phyloP scores from a whole-genome alignment of 1,140 invertebrate genomes.

The honey bee (Apis mellifera) region Amel_HAv3.1 CM009936.2:3917001-3917500 shows the following conservation, averaged over 20 bases:
- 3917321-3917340: constrained; percentile 52
- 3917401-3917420: constrained; percentile 57
- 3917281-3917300: constrained; percentile 41
- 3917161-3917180: constrained; percentile 47
- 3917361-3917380: constrained; percentile 41
- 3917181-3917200: neutral
- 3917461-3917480: constrained; percentile 31
- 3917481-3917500: neutral
- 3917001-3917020: too few species aligned
- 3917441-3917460: constrained; percentile 59
- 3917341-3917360: constrained; percentile 43
- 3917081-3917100: neutral
- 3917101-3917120: constrained; percentile 16
- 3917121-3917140: neutral
- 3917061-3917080: neutral
- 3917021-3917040: too few species aligned
- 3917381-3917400: constrained; percentile 58
- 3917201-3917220: constrained; percentile 40
- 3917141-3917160: constrained; percentile 23
- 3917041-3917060: neutral
- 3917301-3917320: neutral
- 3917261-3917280: constrained; percentile 1
- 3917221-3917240: constrained; percentile 46
- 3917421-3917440: constrained; percentile 53
- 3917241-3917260: constrained; percentile 45